These are phyloP conservation scores for Eptesicus fuscus DNA, from an alignment of 2,113 vertebrate genomes.

Conservation along the genomic window DNA sequence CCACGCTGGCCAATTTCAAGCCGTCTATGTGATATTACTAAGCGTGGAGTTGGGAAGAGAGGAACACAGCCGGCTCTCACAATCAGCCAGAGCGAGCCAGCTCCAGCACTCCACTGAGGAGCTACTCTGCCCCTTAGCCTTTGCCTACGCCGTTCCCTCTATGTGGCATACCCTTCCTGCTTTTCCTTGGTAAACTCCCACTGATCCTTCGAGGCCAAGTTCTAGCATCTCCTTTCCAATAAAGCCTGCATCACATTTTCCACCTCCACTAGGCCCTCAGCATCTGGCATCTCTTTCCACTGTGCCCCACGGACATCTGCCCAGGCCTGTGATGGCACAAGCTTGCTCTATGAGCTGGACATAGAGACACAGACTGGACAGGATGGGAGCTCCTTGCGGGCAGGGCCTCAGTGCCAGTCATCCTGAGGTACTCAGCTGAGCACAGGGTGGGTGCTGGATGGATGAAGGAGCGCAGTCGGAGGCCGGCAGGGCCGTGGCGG, in stretches of 20 bases:
- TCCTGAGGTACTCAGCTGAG: neutral
- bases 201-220: neutral
- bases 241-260: neutral
- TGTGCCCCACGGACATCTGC: neutral
- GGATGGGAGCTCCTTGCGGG: neutral
- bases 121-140: neutral
- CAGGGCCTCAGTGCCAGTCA: neutral
- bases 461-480: neutral
- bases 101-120: no score
- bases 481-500: neutral
- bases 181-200: neutral
- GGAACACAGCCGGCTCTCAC: rapidly evolving
- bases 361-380: neutral
- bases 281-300: neutral
- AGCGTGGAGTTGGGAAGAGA: neutral
- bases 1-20: neutral
- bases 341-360: neutral
- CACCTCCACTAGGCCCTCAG: neutral
- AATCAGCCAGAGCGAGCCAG: neutral
- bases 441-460: neutral
- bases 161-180: neutral
- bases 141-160: neutral
- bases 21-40: no score
- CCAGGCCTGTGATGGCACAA: neutral
- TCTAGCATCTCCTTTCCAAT: neutral